Conservation (phyloP, 2,888 invertebrate genomes). For the Carabus problematicus region DNA sequence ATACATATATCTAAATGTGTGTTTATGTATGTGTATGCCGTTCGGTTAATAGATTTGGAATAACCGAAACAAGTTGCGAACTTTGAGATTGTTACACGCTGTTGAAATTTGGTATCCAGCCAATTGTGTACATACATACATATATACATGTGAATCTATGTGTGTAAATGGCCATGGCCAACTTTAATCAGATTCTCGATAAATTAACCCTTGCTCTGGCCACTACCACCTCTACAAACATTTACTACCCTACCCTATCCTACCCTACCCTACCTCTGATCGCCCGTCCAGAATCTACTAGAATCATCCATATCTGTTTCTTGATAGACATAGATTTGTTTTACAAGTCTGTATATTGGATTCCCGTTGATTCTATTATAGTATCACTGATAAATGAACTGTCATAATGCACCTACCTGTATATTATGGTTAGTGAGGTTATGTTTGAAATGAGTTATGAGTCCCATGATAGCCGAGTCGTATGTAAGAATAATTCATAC, state of each 20-base stretch:
- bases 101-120: slow-evolving; percentile 58
- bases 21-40: slow-evolving; percentile 2
- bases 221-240: background rate
- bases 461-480: too few relatives aligned
- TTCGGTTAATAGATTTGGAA: slow-evolving; percentile 41
- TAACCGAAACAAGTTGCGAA: slow-evolving; percentile 36
- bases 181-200: slow-evolving; percentile 58
- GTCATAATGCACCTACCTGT: too few relatives aligned
- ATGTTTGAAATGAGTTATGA: too few relatives aligned
- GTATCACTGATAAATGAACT: too few relatives aligned
- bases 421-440: too few relatives aligned
- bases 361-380: too few relatives aligned
- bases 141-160: slow-evolving; percentile 29
- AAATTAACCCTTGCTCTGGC: slow-evolving; percentile 51
- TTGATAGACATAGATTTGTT: too few relatives aligned
- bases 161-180: slow-evolving; percentile 51
- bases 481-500: slow-evolving; percentile 5
- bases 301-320: too few relatives aligned
- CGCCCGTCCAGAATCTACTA: too few relatives aligned
- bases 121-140: slow-evolving; percentile 56
- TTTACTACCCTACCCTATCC: too few relatives aligned
- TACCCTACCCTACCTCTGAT: too few relatives aligned
- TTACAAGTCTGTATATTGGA: too few relatives aligned
- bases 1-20: slow-evolving; percentile 5
- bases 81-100: slow-evolving; percentile 44